Conservation (phyloP, 2,888 invertebrate species). For the Hypercompe scribonia region DNA sequence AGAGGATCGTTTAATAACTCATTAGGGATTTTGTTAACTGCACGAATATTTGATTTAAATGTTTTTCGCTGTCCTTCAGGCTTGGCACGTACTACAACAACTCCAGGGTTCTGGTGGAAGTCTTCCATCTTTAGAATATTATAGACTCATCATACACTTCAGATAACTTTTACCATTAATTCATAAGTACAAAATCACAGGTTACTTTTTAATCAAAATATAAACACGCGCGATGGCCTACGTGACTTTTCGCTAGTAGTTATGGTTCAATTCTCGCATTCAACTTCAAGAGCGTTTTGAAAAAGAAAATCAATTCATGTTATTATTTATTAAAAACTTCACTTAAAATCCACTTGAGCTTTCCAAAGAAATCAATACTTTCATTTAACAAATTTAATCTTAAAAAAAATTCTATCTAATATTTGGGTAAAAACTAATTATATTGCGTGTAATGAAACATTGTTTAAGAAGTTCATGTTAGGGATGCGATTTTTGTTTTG, state of each 20-base stretch:
- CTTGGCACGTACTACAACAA: constrained; percentile 92
- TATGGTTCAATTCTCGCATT: constrained; percentile 54
- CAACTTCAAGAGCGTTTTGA: not conserved
- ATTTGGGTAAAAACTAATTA: not conserved
- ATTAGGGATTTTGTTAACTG: constrained; percentile 92
- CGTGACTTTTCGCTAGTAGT: constrained; percentile 77
- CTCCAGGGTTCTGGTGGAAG: constrained; percentile 70
- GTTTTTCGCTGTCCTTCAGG: constrained; percentile 90
- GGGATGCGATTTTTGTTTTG: no score
- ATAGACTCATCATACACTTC: constrained; percentile 15
- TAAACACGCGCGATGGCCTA: constrained; percentile 81
- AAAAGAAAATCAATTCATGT: not conserved
- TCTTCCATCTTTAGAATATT: constrained; percentile 68
- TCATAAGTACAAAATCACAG: constrained; percentile 38
- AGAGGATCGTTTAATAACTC: constrained; percentile 91
- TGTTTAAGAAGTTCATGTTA: not conserved
- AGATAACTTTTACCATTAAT: not conserved
- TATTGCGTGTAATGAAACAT: not conserved
- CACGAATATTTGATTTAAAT: constrained; percentile 90
- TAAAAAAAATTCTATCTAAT: no score
- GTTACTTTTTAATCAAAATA: constrained; percentile 66
- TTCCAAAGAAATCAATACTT: not conserved
- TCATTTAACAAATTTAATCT: not conserved
- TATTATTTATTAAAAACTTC: not conserved
- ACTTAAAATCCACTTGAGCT: not conserved